Evolutionary conservation across 2,888 invertebrate genomes (phyloP).

Genomic region (Eristalis tenax): DNA sequence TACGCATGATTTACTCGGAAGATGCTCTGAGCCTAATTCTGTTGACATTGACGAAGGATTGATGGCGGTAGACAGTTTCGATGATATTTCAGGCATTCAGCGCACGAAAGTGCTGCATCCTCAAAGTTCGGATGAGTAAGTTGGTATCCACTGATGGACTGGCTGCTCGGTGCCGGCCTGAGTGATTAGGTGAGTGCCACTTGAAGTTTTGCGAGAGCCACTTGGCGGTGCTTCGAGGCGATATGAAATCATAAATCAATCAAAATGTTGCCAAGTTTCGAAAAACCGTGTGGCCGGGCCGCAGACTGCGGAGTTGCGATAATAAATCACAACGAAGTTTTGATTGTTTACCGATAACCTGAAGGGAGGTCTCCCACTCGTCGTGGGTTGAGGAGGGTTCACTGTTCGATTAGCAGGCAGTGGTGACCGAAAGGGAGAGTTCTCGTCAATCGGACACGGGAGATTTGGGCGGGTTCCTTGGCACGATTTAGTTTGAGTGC

Average conservation of each 20-base stretch:
- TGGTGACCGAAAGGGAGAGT: neutral
- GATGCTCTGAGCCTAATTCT: neutral
- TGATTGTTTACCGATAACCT: neutral
- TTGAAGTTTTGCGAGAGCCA: slow-evolving; percentile 21
- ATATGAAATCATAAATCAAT: slow-evolving; percentile 30
- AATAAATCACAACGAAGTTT: slow-evolving; percentile 31
- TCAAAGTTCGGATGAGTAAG: neutral
- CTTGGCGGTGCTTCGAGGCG: neutral
- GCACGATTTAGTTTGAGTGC: neutral
- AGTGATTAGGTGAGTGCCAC: slow-evolving; percentile 31
- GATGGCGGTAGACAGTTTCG: slow-evolving; percentile 54
- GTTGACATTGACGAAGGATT: slow-evolving; percentile 50
- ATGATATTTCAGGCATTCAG: slow-evolving; percentile 23
- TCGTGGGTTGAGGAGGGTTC: neutral
- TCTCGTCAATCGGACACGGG: neutral
- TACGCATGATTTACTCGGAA: slow-evolving; percentile 30
- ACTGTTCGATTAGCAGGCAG: neutral
- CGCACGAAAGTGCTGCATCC: slow-evolving; percentile 20
- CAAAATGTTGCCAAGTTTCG: slow-evolving; percentile 8
- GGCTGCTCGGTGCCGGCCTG: slow-evolving; percentile 12
- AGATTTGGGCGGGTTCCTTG: neutral
- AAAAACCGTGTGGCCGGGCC: neutral
- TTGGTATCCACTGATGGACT: slow-evolving; percentile 1
- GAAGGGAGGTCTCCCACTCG: neutral
- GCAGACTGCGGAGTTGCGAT: neutral